Base-by-base conservation (phyloP, 2,113 vertebrate genomes). In the Calypte anna region DNA sequence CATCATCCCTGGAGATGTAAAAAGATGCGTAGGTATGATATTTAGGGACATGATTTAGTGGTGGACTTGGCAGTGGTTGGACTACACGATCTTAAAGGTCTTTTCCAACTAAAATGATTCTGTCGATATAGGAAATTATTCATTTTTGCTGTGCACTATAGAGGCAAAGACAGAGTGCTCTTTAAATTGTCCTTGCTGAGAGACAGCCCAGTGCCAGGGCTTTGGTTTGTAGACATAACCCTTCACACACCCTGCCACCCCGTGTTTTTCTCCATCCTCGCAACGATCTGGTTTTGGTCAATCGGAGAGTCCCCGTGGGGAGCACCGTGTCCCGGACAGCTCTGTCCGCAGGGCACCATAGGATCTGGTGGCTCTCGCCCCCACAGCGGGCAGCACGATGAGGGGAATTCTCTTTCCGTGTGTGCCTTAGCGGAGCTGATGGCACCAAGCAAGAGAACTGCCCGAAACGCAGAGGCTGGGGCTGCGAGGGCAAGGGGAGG, bases 211-310 rank as follows among this genome's bases (percentile, higher is more conserved):
- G 46, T 1, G 1, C 33, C 12, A 5, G 28, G 23, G 67, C n/a
- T 67, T 43, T 5, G 51, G 28, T 14, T 38, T 28, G 38, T 1
- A 8, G 15, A 43, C 43, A 9, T 22, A 22, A 7, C 6, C 5
- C 3, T 13, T 17, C 24, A 48, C 25, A 10, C 10, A 31, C 17
- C 46, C 20, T 22, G 31, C 36, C 48, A 9, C 38, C 36, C 51
- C 11, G 7, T 17, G 15, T 7, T 61, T 86, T 38, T 1, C 18
- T 22, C 50, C 3, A 1, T n/a, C 54, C 22, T 43, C 23, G 27
- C 46, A 11, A 9, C 0, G 3, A 30, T 25, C 28, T 57, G 28
- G 9, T 8, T 57, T 38, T 4, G 5, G 30, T 3, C 1, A 67
- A 1, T n/a, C 3, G 3, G 53, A 36, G 58, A 54, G 50, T 12